Evolutionary conservation across 2,888 invertebrate species (phyloP).

Genomic region (Dolomedes plantarius): DNA sequence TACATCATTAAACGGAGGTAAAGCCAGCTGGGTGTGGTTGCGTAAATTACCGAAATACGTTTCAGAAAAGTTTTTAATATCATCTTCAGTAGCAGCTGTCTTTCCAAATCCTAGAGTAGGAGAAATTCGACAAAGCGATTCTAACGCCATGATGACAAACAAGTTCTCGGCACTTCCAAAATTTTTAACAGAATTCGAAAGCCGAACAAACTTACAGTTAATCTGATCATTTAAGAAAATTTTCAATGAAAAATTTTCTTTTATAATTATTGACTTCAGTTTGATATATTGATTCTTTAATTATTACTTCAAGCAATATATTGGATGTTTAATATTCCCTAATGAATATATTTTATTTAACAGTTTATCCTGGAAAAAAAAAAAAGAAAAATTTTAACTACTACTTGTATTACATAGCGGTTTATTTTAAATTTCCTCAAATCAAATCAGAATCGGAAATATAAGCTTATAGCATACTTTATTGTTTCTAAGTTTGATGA

Average conservation of each 20-base stretch:
- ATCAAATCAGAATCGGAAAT: not conserved
- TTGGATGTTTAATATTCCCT: no score
- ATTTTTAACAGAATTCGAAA: not conserved
- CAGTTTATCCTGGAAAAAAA: no score
- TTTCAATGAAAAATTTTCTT: no score
- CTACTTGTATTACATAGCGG: slow-evolving; percentile 2
- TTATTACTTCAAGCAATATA: no score
- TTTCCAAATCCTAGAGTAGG: slow-evolving; percentile 46
- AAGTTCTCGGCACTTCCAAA: not conserved
- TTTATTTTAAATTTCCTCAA: not conserved
- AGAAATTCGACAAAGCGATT: slow-evolving; percentile 44
- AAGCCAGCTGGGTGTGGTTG: slow-evolving; percentile 51
- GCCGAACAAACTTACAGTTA: no score
- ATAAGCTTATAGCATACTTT: no score
- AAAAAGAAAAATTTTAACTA: no score
- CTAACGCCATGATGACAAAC: slow-evolving; percentile 66
- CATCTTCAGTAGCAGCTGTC: slow-evolving; percentile 37
- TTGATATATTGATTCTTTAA: no score
- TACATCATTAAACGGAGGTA: slow-evolving; percentile 62
- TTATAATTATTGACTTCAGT: no score
- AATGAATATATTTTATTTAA: no score
- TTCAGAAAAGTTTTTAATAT: slow-evolving; percentile 29
- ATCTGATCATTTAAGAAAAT: no score
- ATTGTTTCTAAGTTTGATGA: not conserved
- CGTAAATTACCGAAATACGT: slow-evolving; percentile 43